Evolutionary conservation across 2,888 invertebrate species (phyloP).

Genomic region (Amiota communis): DNA sequence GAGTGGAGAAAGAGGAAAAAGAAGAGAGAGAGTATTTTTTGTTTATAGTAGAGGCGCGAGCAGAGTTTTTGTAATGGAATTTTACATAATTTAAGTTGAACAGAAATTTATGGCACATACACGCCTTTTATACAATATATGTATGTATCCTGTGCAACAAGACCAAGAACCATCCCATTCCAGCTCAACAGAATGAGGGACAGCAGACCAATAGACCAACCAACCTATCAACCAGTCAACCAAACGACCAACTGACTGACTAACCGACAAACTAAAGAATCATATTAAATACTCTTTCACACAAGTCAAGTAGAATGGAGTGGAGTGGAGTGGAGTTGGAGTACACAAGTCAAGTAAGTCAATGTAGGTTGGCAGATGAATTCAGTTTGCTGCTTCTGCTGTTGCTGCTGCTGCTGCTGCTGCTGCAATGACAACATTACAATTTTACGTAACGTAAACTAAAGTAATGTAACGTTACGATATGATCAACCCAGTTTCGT

Average conservation of each 20-base stretch:
- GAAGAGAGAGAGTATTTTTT: no score
- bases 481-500: conserved; percentile 57
- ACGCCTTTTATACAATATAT: neutral
- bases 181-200: neutral
- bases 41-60: neutral
- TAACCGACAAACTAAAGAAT: no score
- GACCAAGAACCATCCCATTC: neutral
- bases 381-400: no score
- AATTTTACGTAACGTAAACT: conserved; percentile 14
- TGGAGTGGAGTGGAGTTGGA: no score
- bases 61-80: neutral
- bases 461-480: conserved; percentile 13
- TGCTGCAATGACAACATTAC: neutral
- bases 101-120: neutral
- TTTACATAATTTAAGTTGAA: conserved; percentile 4
- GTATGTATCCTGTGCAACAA: neutral
- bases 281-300: no score
- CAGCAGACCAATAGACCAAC: no score
- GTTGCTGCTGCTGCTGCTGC: no score
- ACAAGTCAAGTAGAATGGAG: no score
- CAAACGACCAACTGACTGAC: neutral
- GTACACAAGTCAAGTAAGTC: neutral
- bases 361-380: neutral
- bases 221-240: no score
- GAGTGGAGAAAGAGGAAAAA: no score